Evolutionary conservation across 2,888 invertebrate species (phyloP).

Genomic region (Apamea sordens): DNA sequence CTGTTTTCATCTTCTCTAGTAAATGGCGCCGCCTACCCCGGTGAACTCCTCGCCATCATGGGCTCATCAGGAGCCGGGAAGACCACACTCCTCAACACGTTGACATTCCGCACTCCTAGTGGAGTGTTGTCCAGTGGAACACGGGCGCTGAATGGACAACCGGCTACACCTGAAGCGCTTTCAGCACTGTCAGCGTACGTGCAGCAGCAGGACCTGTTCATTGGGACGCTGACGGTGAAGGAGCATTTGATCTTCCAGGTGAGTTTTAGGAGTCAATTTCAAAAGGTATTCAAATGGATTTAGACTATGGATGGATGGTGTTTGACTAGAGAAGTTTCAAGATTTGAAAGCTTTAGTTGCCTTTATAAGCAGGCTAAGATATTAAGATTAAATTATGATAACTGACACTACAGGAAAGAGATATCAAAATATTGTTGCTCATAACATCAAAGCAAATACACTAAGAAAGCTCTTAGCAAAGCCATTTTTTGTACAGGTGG

Average conservation of each 20-base stretch:
- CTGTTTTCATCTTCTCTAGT: slow-evolving; percentile 85
- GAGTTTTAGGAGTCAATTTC: slow-evolving; percentile 46
- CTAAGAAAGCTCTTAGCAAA: no score
- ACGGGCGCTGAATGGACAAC: slow-evolving; percentile 93
- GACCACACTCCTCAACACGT: slow-evolving; percentile 97
- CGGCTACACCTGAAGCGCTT: slow-evolving; percentile 92
- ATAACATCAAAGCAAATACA: background rate
- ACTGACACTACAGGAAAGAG: background rate
- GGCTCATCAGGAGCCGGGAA: slow-evolving; percentile 98
- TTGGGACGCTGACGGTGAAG: slow-evolving; percentile 96
- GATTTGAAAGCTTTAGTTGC: background rate
- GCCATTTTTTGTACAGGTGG: no score
- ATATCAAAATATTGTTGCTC: background rate
- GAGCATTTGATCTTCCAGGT: slow-evolving; percentile 97
- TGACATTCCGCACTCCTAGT: slow-evolving; percentile 95
- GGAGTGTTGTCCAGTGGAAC: slow-evolving; percentile 92
- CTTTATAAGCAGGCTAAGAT: background rate
- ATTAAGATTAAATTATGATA: background rate
- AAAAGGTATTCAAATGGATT: background rate
- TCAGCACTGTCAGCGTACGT: slow-evolving; percentile 96
- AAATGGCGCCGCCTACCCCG: slow-evolving; percentile 95
- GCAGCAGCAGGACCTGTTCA: slow-evolving; percentile 98
- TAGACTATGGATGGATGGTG: no score
- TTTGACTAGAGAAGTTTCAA: background rate
- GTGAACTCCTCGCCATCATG: slow-evolving; percentile 96